Evolutionary conservation across 2,797 vertebrate genomes (phyloP).

Genomic region (Coranthus polyacanthus): DNA sequence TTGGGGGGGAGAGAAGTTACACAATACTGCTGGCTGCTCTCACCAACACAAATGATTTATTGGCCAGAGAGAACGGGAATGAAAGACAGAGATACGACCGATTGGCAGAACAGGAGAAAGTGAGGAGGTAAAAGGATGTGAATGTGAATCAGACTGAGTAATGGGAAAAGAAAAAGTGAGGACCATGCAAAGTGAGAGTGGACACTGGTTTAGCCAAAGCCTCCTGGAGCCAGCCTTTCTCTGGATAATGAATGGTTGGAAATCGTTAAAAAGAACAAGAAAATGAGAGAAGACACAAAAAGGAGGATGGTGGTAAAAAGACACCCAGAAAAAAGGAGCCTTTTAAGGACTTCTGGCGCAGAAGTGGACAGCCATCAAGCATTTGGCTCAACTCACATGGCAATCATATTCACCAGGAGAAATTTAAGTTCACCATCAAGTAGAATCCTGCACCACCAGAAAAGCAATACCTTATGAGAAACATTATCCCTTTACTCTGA

Average conservation of each 20-base stretch:
- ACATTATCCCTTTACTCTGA: constrained; percentile 28
- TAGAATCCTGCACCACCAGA: constrained; percentile 12
- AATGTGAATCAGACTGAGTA: constrained; percentile 61
- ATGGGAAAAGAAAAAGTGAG: constrained; percentile 65
- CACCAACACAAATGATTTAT: constrained; percentile 76
- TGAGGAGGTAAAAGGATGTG: constrained; percentile 51
- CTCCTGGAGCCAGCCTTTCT: constrained; percentile 65
- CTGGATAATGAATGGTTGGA: constrained; percentile 73
- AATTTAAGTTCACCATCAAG: constrained; percentile 18
- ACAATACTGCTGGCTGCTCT: constrained; percentile 71
- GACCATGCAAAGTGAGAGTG: constrained; percentile 53
- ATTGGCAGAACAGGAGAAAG: constrained; percentile 57
- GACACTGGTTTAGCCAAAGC: constrained; percentile 64
- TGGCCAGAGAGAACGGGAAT: constrained; percentile 69
- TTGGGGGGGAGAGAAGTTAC: constrained; percentile 57
- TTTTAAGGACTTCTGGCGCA: constrained; percentile 33
- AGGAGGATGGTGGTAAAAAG: constrained; percentile 39
- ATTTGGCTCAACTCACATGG: constrained; percentile 32
- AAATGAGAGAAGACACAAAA: constrained; percentile 53
- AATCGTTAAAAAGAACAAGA: constrained; percentile 71
- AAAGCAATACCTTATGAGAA: constrained; percentile 42
- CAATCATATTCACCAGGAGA: constrained; percentile 34
- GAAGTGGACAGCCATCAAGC: constrained; percentile 28
- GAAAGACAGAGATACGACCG: constrained; percentile 66
- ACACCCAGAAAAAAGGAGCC: constrained; percentile 33